Conservation (phyloP, 2,888 invertebrate genomes). For the Ellobium chinense region DNA sequence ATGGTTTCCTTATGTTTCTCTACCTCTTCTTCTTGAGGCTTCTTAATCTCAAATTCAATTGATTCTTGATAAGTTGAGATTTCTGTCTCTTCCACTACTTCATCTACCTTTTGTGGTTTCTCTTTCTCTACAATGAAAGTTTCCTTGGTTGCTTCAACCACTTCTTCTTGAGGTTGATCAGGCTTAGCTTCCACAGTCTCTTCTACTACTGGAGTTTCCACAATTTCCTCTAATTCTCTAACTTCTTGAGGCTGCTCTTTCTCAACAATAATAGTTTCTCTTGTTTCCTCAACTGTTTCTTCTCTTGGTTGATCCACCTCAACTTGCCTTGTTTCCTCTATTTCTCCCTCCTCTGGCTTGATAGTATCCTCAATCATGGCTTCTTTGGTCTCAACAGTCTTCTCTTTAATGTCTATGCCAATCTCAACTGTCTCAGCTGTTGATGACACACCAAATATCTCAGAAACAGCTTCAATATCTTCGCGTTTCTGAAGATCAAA, state of each 20-base stretch:
- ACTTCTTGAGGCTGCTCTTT: slow-evolving; percentile 27
- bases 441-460: neutral
- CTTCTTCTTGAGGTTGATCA: slow-evolving; percentile 51
- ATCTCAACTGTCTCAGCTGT: neutral
- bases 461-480: slow-evolving; percentile 31
- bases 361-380: neutral
- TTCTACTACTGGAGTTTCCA: slow-evolving; percentile 46
- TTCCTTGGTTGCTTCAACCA: slow-evolving; percentile 42
- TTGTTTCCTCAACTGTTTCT: slow-evolving; percentile 49
- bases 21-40: slow-evolving; percentile 45
- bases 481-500: slow-evolving; percentile 41
- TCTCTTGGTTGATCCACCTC: slow-evolving; percentile 51
- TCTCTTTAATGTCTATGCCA: slow-evolving; percentile 50
- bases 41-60: slow-evolving; percentile 28
- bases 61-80: slow-evolving; percentile 4
- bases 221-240: slow-evolving; percentile 20
- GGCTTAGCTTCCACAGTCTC: slow-evolving; percentile 50
- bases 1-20: slow-evolving; percentile 50
- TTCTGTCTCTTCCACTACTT: slow-evolving; percentile 20
- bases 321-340: slow-evolving; percentile 40
- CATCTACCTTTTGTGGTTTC: slow-evolving; percentile 55
- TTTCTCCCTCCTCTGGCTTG: neutral
- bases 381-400: slow-evolving; percentile 36
- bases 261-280: slow-evolving; percentile 7
- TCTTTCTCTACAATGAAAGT: slow-evolving; percentile 52